Evolutionary conservation across 2,797 vertebrate species (phyloP).

Genomic region (Staurois parvus): DNA sequence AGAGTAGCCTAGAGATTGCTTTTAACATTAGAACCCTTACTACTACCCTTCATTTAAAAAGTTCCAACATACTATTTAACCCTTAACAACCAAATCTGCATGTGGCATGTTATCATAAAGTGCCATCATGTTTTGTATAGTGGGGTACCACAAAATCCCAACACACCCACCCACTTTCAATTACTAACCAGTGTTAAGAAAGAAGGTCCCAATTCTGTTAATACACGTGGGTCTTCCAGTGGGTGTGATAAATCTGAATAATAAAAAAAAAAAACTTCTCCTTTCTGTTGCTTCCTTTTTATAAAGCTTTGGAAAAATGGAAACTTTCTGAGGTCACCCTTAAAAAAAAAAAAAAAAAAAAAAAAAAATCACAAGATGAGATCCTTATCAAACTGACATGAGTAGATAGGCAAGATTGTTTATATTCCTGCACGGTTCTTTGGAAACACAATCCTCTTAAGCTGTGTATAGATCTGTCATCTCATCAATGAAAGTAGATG

Average conservation of each 20-base stretch:
- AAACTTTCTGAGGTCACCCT: slow-evolving; percentile 47
- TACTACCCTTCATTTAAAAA: background rate
- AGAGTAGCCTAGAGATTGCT: no score
- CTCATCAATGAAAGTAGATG: background rate
- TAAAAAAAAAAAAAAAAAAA: background rate
- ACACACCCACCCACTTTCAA: background rate
- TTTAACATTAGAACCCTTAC: no score
- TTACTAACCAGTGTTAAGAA: slow-evolving; percentile 50
- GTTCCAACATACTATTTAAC: background rate
- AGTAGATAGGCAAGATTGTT: slow-evolving; percentile 23
- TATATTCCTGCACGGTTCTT: background rate
- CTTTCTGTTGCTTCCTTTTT: slow-evolving; percentile 16
- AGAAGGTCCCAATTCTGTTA: slow-evolving; percentile 28
- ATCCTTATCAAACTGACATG: slow-evolving; percentile 28
- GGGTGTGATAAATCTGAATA: slow-evolving; percentile 48
- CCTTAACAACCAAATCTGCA: background rate
- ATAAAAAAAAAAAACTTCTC: slow-evolving; percentile 22
- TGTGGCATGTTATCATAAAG: background rate
- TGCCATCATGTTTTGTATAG: background rate
- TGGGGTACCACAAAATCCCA: background rate
- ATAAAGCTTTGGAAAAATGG: slow-evolving; percentile 3
- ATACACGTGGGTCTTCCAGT: slow-evolving; percentile 52
- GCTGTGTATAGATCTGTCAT: slow-evolving; percentile 5
- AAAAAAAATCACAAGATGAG: slow-evolving; percentile 18
- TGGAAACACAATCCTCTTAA: slow-evolving; percentile 24